Base-by-base conservation (phyloP, 2,888 invertebrate species). In the Dioctria linearis region DNA sequence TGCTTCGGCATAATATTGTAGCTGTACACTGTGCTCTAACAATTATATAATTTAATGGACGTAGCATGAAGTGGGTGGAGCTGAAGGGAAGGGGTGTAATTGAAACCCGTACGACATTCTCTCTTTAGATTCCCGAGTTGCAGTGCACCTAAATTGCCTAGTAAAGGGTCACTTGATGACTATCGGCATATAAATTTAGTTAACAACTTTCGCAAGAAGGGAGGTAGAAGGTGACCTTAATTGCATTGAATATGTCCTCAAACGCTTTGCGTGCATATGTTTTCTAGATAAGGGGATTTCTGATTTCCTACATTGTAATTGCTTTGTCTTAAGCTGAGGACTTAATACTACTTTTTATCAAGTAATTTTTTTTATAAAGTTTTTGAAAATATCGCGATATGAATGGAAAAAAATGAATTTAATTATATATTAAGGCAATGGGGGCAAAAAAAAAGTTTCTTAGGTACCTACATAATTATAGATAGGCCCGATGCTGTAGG, bases 221-320 rank as follows among this genome's bases (percentile, higher is more conserved):
- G 59, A 13, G 37, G 40, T 25, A 25, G 25, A 25, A 25, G 25
- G 25, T 25, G 25, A 25, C 73, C 51, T 6, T 61, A 73, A 73
- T 73, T 73, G 73, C 59, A n/a, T 42, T 13, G 5, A 42, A 73
- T 42, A 39, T 73, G 54, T 73, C 73, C 39, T 13, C 59, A 59
- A 9, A 42, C 11, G 73, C 73, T 73, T 73, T 73, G 73, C 73
- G 73, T 73, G 73, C 59, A 73, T n/a, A 39, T 9, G 25, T 73
- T 73, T 73, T 42, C 59, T 57, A 73, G 73, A 71, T 73, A 73
- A 59, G 57, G 39, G 25, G 57, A 57, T 57, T 73, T 13, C 42
- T 40, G 42, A 57, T 43, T 13, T 39, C 8, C 3, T 8, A 57
- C 54, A 57, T 57, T 73, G 11, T 73, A 73, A 73, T 73, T 73